phyloP scores from a whole-genome alignment of 2,888 invertebrate species.

The Thysanoteuthis rhombus region DNA sequence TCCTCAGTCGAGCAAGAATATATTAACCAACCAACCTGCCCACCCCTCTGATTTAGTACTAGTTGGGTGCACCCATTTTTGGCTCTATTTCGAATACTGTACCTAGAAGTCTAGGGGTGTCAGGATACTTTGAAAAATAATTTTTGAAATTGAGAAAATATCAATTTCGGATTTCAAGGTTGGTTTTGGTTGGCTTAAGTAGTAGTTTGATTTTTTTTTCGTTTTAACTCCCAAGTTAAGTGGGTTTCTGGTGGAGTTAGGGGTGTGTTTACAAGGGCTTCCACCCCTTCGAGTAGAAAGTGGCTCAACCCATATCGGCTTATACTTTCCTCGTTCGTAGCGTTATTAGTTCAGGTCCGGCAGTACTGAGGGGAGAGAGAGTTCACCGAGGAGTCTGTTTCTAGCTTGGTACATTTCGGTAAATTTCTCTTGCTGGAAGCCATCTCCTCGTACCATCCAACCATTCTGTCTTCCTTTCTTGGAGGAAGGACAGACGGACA shows the following conservation, averaged over 20 bases:
- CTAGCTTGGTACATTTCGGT: slow-evolving; percentile 16
- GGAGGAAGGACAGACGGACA: not conserved
- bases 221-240: not conserved
- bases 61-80: not conserved
- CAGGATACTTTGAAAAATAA: not conserved
- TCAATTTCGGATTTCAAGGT: not conserved
- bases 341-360: slow-evolving; percentile 16
- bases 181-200: not conserved
- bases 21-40: not conserved
- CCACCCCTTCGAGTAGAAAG: not conserved
- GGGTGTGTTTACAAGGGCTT: not conserved
- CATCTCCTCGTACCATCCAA: not conserved
- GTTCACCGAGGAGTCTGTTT: slow-evolving; percentile 19
- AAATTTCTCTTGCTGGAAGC: slow-evolving; percentile 23
- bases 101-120: not conserved
- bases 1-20: not conserved
- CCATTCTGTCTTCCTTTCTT: not conserved
- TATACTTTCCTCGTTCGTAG: not conserved
- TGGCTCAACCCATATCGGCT: not conserved
- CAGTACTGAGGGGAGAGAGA: slow-evolving; percentile 28
- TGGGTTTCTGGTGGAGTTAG: not conserved
- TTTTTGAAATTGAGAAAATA: not conserved
- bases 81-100: not conserved
- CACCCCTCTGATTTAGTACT: not conserved
- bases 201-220: not conserved